phyloP scores from a whole-genome alignment of 2,113 vertebrate genomes.

The Speoplatyrhinus poulsoni region DNA sequence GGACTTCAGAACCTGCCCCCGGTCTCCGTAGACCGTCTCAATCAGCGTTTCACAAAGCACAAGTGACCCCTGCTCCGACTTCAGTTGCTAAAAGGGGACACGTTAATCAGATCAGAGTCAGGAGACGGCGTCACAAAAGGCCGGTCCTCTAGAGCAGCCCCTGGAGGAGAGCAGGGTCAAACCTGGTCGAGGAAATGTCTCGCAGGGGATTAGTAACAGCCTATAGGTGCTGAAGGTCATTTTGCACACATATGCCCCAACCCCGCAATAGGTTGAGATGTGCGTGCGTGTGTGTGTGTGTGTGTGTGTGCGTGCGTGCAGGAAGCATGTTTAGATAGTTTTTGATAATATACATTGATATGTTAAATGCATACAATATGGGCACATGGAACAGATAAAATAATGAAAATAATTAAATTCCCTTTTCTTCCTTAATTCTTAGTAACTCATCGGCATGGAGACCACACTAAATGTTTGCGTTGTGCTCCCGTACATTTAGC shows the following conservation, averaged over 20 bases:
- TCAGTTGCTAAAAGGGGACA: conserved; percentile 74
- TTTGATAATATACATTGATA: too few species aligned
- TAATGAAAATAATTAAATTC: too few species aligned
- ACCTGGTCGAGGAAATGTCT: conserved; percentile 6
- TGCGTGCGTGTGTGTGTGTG: too few species aligned
- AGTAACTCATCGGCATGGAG: too few species aligned
- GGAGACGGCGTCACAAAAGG: conserved; percentile 48
- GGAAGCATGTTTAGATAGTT: neutral
- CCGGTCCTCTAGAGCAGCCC: conserved; percentile 41
- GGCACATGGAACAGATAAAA: too few species aligned
- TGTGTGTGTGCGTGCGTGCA: too few species aligned
- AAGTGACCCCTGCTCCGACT: conserved; percentile 87
- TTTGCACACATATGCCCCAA: conserved; percentile 2
- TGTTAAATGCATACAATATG: too few species aligned
- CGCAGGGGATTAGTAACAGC: conserved; percentile 48
- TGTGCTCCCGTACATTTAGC: too few species aligned
- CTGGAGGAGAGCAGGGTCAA: conserved; percentile 42
- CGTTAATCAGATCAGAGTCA: conserved; percentile 54
- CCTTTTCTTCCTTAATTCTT: too few species aligned
- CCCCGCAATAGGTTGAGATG: too few species aligned
- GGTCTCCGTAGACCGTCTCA: conserved; percentile 90
- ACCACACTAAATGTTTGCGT: too few species aligned
- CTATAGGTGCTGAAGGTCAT: conserved; percentile 48
- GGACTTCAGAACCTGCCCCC: conserved; percentile 93
- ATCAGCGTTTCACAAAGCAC: conserved; percentile 92